Conservation (phyloP, 2,888 invertebrate species). For the Glyphotaelius pellucidus region DNA sequence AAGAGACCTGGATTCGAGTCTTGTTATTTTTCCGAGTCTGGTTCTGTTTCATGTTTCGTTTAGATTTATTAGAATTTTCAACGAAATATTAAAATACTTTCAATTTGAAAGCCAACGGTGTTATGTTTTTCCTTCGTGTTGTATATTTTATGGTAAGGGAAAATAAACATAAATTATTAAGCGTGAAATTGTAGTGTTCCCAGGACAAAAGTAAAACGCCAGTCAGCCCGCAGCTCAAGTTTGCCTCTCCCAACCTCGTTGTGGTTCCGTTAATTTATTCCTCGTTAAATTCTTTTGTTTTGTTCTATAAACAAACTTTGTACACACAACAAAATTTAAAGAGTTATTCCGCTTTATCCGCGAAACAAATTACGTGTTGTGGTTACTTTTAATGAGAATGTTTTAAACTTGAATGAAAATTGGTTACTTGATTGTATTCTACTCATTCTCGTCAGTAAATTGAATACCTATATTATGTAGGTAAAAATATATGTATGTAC, state of each 20-base stretch:
- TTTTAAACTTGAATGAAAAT: neutral
- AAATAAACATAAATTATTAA: conserved; percentile 18
- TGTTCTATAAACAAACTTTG: neutral
- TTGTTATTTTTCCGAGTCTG: too few species aligned
- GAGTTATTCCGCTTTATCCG: conserved; percentile 4
- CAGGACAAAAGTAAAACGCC: conserved; percentile 14
- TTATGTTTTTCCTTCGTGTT: neutral
- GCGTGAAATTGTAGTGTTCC: conserved; percentile 25
- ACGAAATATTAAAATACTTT: neutral
- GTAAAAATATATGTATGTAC: too few species aligned
- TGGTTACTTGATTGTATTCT: neutral
- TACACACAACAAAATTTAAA: neutral
- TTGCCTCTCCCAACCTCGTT: neutral
- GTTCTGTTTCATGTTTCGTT: too few species aligned
- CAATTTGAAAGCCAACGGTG: neutral
- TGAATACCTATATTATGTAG: neutral
- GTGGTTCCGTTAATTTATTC: conserved; percentile 13
- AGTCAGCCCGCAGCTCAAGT: neutral
- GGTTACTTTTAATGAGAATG: neutral
- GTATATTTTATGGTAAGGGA: neutral
- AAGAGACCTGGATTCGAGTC: too few species aligned
- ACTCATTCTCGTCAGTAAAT: neutral
- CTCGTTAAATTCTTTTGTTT: neutral
- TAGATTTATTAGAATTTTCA: too few species aligned
- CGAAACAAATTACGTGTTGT: conserved; percentile 15